Evolutionary conservation across 2,797 vertebrate genomes (phyloP).

Genomic region (Chloroceryle inda): DNA sequence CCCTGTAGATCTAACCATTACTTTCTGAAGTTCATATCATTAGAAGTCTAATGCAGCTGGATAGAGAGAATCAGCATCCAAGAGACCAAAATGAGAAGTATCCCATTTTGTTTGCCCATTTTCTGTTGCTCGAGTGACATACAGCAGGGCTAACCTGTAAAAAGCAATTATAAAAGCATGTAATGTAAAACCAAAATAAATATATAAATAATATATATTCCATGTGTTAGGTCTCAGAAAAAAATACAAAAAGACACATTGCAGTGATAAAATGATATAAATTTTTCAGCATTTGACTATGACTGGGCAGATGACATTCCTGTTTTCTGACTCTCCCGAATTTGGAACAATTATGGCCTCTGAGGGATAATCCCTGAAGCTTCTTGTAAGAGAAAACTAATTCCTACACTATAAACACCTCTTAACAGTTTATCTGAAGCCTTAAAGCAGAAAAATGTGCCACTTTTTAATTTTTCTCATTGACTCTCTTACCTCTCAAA

Average conservation of each 20-base stretch:
- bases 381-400: neutral
- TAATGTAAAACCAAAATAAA: neutral
- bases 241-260: neutral
- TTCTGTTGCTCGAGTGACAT: neutral
- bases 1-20: neutral
- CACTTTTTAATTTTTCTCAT: neutral
- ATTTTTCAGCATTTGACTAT: constrained; percentile 18
- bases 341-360: neutral
- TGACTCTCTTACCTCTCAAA: neutral
- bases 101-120: neutral
- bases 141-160: neutral
- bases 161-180: neutral
- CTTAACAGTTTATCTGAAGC: neutral
- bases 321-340: neutral
- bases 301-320: neutral
- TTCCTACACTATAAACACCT: neutral
- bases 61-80: neutral
- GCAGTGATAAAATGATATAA: neutral
- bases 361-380: neutral
- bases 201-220: neutral
- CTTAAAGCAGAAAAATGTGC: neutral
- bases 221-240: neutral
- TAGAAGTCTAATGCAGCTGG: neutral
- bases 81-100: neutral
- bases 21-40: neutral